Evolutionary conservation across 2,888 invertebrate genomes (phyloP).

Genomic region (Thecophora atra): DNA sequence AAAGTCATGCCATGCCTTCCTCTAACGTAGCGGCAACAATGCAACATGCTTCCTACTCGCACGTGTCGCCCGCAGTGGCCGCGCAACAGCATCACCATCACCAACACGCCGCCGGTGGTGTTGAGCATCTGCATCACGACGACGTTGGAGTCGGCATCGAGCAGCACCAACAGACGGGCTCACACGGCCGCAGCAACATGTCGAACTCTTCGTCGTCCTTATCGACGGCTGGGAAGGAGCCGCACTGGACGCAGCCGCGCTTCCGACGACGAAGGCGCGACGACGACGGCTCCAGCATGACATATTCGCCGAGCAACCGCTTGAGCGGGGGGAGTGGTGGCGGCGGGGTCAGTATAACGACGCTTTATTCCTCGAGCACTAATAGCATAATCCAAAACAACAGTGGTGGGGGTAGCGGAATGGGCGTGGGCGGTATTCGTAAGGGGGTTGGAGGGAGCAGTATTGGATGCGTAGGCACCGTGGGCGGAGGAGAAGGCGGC

Average conservation of each 20-base stretch:
- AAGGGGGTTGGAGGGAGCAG: constrained; percentile 39
- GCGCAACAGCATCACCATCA: constrained; percentile 52
- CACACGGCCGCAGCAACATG: constrained; percentile 53
- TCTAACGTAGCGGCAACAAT: constrained; percentile 53
- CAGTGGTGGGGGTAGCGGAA: constrained; percentile 40
- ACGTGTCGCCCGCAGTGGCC: constrained; percentile 53
- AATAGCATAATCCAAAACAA: constrained; percentile 40
- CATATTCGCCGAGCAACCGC: constrained; percentile 60
- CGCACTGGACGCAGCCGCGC: constrained; percentile 57
- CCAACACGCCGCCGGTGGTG: constrained; percentile 42
- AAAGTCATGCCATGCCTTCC: constrained; percentile 56
- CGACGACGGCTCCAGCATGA: constrained; percentile 56
- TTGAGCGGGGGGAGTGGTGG: constrained; percentile 47
- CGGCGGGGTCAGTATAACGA: constrained; percentile 52
- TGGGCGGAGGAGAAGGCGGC: constrained; percentile 45
- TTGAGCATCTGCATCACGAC: constrained; percentile 49
- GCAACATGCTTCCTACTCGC: constrained; percentile 58
- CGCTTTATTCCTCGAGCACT: constrained; percentile 46
- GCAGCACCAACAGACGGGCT: constrained; percentile 47
- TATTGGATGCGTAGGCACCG: constrained; percentile 46
- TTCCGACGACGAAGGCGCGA: constrained; percentile 61
- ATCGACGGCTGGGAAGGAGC: constrained; percentile 46
- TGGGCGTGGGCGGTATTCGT: constrained; percentile 38
- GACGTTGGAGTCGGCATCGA: constrained; percentile 32
- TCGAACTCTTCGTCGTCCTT: constrained; percentile 58